Base-by-base conservation (phyloP, 1,140 invertebrate species). In the Magallana angulata region DNA sequence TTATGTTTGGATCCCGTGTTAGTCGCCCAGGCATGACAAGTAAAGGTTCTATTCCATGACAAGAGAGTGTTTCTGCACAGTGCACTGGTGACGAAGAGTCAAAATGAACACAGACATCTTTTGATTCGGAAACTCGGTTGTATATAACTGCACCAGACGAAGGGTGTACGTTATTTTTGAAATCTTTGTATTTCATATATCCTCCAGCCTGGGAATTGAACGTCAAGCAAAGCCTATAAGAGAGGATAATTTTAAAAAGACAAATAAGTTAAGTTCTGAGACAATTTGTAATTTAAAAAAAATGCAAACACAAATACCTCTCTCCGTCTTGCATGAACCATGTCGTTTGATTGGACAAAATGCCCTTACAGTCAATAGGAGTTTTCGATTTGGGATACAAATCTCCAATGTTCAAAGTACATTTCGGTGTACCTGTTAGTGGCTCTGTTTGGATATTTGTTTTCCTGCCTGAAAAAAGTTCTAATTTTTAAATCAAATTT, bases 61-160 rank as follows among this genome's bases (percentile, higher is more conserved):
- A 86, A 36, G 36, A 57, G 2, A 56, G 9, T 7, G 11, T 57
- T 12, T 86, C 84, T 1, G 68, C 64, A 60, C 89, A 90, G 58
- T 87, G 84, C 36, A 80, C 11, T 9, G 87, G 87, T 81, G 59
- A 24, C 36, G 83, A 58, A 36, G 83, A n/a, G 57, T 88, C 85
- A 24, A 81, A 86, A 9, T 57, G 30, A 16, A 84, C 58, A 68
- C 85, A 88, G 36, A 90, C 71, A 57, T 87, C 86, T 14, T 71
- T 57, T 56, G 56, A 57, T 0, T 36, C 56, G 6, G 14, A 7
- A 1, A 82, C 62, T 24, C 58, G 57, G 18, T n/a, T 57, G 64
- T 81, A 84, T 4, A 14, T 16, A 18, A 64, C 48, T 18, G 56
- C 6, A 48, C 36, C 36, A 48, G 36, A 48, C 36, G 36, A 48